Base-by-base conservation (phyloP, 2,113 vertebrate species). In the Tragelaphus scriptus region DNA sequence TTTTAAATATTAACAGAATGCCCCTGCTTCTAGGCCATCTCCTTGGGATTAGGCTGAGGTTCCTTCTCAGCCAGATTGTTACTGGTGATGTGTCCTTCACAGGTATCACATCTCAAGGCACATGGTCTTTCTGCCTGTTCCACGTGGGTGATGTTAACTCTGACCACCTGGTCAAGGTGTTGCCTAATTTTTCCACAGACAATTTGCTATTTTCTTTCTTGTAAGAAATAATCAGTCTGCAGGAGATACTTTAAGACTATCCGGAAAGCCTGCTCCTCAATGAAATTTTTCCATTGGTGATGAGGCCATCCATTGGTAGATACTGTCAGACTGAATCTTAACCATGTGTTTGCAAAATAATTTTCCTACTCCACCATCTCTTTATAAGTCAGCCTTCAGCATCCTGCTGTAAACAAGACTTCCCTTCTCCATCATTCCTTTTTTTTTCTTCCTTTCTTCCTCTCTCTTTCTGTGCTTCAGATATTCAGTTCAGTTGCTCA, bases 231-330 rank as follows among this genome's bases (percentile, higher is more conserved):
- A 44, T 44, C n/a, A 71, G 36, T 25, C 71, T 44, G 5, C 11
- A 44, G 71, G 36, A 75, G 71, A 23, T 12, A 25, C 71, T 25
- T 44, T 75, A 75, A 75, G 71, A 23, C n/a, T 71, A 21, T 36
- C 65, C 0, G 0, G n/a, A 75, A 75, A 75, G 21, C 21, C 36
- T 75, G 21, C 21, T 44, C 11, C 71, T 75, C 21, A 25, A 0
- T 40, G 71, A 75, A 44, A 44, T 23, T 13, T 75, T 75, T 25
- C 71, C 36, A 25, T 2, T 44, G 36, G 71, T 44, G 71, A 44
- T 75, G 68, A 75, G 19, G 36, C 36, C 68, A 40, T 40, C 68
- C 68, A 40, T 25, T 75, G 36, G 36, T 75, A 75, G 19, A 71
- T 71, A 40, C 11, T 40, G 68, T 40, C 36, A 75, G 68, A 40